Percentiles rank a stretch among this genome's conserved stretches.
Conservation (phyloP, 2,797 vertebrate genomes). For the Jordanella pulchra region DNA sequence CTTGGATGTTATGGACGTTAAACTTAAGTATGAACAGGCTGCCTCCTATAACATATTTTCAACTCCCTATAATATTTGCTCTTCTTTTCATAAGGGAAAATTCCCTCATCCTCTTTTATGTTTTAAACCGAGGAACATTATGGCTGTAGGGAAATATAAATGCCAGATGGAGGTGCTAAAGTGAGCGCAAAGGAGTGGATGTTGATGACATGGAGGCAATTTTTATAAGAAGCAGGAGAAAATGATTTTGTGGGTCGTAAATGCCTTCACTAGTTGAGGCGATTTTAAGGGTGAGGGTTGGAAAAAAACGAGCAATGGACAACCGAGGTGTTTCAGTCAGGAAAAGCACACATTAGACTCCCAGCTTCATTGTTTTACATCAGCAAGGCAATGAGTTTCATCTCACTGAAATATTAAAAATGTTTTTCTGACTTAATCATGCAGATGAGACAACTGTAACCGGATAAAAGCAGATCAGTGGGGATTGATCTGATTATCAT, state of each 20-base stretch:
- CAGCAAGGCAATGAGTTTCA: conserved; percentile 12
- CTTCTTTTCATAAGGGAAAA: conserved; percentile 7
- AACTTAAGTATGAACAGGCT: neutral
- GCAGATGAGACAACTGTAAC: conserved; percentile 9
- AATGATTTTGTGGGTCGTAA: conserved; percentile 63
- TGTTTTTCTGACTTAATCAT: conserved; percentile 12
- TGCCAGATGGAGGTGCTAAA: conserved; percentile 30
- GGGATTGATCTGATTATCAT: conserved; percentile 18
- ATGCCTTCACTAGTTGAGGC: conserved; percentile 65
- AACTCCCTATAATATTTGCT: neutral
- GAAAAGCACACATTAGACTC: conserved; percentile 43
- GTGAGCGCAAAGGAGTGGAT: conserved; percentile 40
- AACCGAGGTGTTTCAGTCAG: conserved; percentile 59
- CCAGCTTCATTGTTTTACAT: conserved; percentile 15
- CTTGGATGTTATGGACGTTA: neutral
- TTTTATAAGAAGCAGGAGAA: conserved; percentile 70
- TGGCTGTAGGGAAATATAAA: conserved; percentile 7
- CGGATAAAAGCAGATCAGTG: conserved; percentile 4
- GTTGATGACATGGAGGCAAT: conserved; percentile 47
- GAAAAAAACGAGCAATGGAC: conserved; percentile 29
- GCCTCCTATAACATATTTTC: neutral
- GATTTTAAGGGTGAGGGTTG: conserved; percentile 46
- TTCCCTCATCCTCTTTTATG: conserved; percentile 5
- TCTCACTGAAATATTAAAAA: conserved; percentile 15
- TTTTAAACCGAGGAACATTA: conserved; percentile 1